These are phyloP conservation scores for Desmophyllum pertusum DNA, from an alignment of 92 coral and sea anemone species.

Conservation along the genomic window DNA sequence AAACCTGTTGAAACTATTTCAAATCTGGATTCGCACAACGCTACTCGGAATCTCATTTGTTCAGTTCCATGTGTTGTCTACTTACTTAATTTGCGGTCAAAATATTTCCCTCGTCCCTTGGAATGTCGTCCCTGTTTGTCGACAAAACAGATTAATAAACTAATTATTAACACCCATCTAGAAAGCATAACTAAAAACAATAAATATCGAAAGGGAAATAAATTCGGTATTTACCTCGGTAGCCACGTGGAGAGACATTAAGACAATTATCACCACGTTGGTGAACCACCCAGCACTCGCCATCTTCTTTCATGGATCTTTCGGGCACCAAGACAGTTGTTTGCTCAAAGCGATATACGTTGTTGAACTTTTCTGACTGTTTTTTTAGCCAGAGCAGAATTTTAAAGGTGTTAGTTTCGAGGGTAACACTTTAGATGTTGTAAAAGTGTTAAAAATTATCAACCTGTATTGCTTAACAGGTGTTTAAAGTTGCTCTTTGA, in stretches of 20 bases:
- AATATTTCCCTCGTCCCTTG: neutral
- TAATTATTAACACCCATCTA: neutral
- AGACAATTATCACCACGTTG: constrained; percentile 6
- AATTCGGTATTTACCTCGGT: constrained; percentile 23
- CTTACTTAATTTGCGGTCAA: constrained; percentile 16
- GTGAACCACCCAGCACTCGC: neutral
- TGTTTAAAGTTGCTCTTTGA: constrained; percentile 14
- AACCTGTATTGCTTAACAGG: constrained; percentile 34
- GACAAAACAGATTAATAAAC: constrained; percentile 17
- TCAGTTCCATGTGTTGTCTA: neutral
- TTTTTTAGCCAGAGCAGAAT: neutral
- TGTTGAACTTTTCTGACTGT: neutral
- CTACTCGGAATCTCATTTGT: neutral
- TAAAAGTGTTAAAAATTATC: neutral
- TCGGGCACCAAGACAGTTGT: too few relatives aligned
- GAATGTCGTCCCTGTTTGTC: constrained; percentile 2
- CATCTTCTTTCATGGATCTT: neutral
- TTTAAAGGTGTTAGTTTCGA: neutral
- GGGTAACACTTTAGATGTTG: neutral
- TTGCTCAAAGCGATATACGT: neutral
- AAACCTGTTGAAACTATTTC: neutral
- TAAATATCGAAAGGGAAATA: neutral
- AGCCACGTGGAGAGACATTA: constrained; percentile 8
- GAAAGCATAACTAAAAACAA: neutral
- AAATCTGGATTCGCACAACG: neutral